Percentiles rank a stretch among this genome's conserved stretches.
Evolutionary conservation across 2,113 vertebrate species (phyloP).

Genomic region (Vimba vimba): DNA sequence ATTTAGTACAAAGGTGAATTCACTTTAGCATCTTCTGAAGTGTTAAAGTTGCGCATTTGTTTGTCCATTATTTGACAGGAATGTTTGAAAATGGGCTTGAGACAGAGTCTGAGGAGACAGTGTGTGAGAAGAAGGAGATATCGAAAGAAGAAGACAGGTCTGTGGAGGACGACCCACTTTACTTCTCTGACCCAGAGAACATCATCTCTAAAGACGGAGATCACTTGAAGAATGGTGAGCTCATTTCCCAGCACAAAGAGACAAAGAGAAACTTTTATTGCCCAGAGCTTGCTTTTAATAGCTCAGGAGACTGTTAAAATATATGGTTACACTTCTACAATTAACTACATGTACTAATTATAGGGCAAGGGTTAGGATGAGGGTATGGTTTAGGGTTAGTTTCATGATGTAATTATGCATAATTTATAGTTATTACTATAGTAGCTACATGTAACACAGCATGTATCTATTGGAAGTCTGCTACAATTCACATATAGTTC

Average conservation of each 20-base stretch:
- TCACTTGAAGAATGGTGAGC: constrained; percentile 84
- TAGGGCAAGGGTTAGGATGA: too few relatives aligned
- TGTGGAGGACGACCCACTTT: constrained; percentile 78
- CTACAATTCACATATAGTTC: background rate
- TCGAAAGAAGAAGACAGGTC: constrained; percentile 61
- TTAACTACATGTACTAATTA: too few relatives aligned
- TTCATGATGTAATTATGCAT: too few relatives aligned
- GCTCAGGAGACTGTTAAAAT: background rate
- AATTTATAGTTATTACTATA: too few relatives aligned
- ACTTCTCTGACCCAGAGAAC: constrained; percentile 81
- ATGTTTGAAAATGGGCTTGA: constrained; percentile 81
- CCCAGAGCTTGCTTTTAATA: background rate
- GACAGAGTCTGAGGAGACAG: constrained; percentile 81
- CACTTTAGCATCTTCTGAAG: background rate
- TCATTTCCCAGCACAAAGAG: background rate
- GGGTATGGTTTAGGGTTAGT: too few relatives aligned
- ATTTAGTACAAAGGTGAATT: background rate
- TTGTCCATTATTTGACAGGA: constrained; percentile 71
- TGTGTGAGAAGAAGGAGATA: constrained; percentile 80
- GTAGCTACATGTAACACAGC: too few relatives aligned
- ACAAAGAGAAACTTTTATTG: background rate
- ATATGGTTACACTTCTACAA: too few relatives aligned
- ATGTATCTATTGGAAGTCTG: background rate
- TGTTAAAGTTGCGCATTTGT: background rate
- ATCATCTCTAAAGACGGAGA: constrained; percentile 83